phyloP scores from a whole-genome alignment of 2,888 invertebrate genomes.

The Lottia scabra region DNA sequence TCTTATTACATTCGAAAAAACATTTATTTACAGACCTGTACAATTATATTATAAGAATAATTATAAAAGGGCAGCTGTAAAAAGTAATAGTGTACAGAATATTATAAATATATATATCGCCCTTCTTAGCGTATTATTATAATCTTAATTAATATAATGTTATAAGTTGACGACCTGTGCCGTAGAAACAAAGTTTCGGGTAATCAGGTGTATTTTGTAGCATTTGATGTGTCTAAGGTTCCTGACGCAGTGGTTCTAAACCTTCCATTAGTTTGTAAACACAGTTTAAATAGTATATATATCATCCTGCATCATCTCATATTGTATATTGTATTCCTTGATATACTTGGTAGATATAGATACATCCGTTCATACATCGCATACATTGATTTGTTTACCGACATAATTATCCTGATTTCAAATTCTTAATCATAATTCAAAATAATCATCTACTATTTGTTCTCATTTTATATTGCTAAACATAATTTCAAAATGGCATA shows the following conservation, averaged over 20 bases:
- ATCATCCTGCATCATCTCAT: too few relatives aligned
- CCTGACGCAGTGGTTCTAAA: neutral
- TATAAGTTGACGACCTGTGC: neutral
- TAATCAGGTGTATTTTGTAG: neutral
- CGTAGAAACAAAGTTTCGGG: neutral
- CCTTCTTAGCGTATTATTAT: neutral
- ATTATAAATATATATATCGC: too few relatives aligned
- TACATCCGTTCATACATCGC: too few relatives aligned
- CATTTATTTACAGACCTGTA: neutral
- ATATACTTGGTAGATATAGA: too few relatives aligned
- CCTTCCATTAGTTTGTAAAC: neutral
- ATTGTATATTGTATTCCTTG: too few relatives aligned
- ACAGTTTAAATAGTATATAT: too few relatives aligned
- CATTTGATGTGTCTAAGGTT: neutral
- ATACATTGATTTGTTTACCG: too few relatives aligned
- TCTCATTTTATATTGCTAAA: too few relatives aligned
- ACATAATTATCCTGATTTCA: too few relatives aligned
- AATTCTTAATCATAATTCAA: too few relatives aligned
- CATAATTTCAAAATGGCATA: too few relatives aligned
- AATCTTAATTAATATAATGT: neutral
- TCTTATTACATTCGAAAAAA: slow-evolving; percentile 6
- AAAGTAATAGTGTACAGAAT: neutral
- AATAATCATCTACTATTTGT: too few relatives aligned
- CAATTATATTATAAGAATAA: neutral
- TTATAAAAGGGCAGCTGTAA: slow-evolving; percentile 1